Evolutionary conservation across 2,888 invertebrate species (phyloP).

Genomic region (Ochropleura plecta): DNA sequence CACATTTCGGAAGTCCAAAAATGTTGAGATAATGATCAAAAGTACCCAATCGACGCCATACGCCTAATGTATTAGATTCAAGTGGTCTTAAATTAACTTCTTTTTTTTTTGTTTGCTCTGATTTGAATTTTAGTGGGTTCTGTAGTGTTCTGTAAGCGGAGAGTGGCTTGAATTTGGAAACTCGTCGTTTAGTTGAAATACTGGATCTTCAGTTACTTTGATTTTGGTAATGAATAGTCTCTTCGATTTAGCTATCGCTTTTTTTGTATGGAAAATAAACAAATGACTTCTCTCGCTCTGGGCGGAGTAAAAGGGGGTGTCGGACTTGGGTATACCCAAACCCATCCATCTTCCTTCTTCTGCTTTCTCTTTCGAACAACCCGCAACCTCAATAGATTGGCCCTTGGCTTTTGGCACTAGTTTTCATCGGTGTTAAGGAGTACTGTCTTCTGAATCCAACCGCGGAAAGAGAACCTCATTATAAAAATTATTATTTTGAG

Average conservation of each 20-base stretch:
- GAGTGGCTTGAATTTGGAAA: background rate
- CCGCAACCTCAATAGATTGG: too few relatives aligned
- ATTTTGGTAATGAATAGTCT: background rate
- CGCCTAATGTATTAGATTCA: slow-evolving; percentile 62
- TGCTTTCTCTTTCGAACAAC: too few relatives aligned
- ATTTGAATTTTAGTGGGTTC: slow-evolving; percentile 42
- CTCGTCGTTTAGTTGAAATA: slow-evolving; percentile 10
- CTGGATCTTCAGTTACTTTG: slow-evolving; percentile 8
- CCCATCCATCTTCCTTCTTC: too few relatives aligned
- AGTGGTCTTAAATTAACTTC: slow-evolving; percentile 60
- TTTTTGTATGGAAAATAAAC: too few relatives aligned
- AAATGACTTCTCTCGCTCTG: too few relatives aligned
- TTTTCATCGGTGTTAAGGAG: too few relatives aligned
- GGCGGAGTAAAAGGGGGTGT: too few relatives aligned
- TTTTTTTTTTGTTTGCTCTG: slow-evolving; percentile 31
- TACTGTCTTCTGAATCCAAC: too few relatives aligned
- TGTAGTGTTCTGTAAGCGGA: slow-evolving; percentile 1
- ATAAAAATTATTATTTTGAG: background rate
- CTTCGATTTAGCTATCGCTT: background rate
- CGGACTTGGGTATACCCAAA: too few relatives aligned
- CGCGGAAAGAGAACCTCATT: too few relatives aligned
- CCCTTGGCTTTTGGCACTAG: too few relatives aligned
- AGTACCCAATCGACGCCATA: slow-evolving; percentile 59
- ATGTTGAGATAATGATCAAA: slow-evolving; percentile 66
- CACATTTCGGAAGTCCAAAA: slow-evolving; percentile 66